Evolutionary conservation across 2,888 invertebrate species (phyloP), one percentile per base, ranked within the genome.

Genomic region (Caenorhabditis sulstoni): DNA sequence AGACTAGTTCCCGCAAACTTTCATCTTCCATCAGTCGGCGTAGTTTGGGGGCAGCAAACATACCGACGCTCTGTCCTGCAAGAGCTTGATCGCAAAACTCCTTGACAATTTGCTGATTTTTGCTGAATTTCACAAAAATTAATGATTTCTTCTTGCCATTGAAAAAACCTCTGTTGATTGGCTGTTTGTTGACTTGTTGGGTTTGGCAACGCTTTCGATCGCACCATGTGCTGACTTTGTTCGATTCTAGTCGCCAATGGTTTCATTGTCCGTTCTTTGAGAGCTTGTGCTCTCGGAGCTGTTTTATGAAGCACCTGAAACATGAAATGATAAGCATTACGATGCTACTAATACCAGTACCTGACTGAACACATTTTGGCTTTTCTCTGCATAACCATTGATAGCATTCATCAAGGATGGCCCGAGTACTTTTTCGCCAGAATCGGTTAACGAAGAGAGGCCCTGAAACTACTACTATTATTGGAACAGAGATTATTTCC

Each of bases 21-120:
- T 99, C 99, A 91, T 99, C 98, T 91, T 99, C 98, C 96, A 99
- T 96, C 35, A 99, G 92, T 29, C 81, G 14, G 49, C 78, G 59
- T 20, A 90, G 73, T 55, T 90, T 90, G 1, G 90, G 88, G 18
- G 96, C 92, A 91, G 97, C 96, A 57, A 99, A 92, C 96, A 98
- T 98, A 18, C 97, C 96, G 0, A 99, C 95, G 0, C 96, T 96
- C 91, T 96, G 96, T 3, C 97, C 97, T 80, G 95, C 94, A 67
- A 96, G 91, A 1, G 96, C 95, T 91, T 87, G 86, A 37, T 90
- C 90, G 57, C 90, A 90, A 23, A 90, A 84, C 67, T 90, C 90
- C 23, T 87, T 81, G n/a, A 90, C 87, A n/a, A 79, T 79, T 52
- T 87, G 88, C 57, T 90, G 90, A 57, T 88, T 90, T 61, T 90